phyloP scores from a whole-genome alignment of 1,140 invertebrate species.

The Drosophila leontia region DNA sequence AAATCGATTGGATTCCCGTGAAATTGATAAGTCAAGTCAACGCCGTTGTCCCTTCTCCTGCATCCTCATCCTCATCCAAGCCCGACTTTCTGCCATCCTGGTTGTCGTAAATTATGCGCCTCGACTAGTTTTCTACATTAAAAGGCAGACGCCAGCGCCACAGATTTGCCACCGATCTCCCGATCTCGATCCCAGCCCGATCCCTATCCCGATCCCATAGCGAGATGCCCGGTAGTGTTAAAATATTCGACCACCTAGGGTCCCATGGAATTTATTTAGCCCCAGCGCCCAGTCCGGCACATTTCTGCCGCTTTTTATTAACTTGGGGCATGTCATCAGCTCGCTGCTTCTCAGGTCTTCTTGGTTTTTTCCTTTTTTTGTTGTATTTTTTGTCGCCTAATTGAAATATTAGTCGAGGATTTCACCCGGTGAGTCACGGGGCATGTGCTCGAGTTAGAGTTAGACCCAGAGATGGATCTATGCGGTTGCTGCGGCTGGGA shows the following conservation, averaged over 20 bases:
- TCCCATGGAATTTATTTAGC: slow-evolving; percentile 80
- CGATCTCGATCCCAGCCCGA: slow-evolving; percentile 12
- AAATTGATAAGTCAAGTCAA: slow-evolving; percentile 84
- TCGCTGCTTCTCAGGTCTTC: background rate
- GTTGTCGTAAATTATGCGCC: slow-evolving; percentile 79
- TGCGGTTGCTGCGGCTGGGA: slow-evolving; percentile 15
- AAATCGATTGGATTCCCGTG: slow-evolving; percentile 84
- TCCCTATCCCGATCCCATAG: slow-evolving; percentile 15
- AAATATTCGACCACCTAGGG: slow-evolving; percentile 84
- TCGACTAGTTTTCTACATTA: slow-evolving; percentile 84
- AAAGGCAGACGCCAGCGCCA: slow-evolving; percentile 79
- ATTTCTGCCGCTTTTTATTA: slow-evolving; percentile 83
- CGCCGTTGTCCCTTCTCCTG: slow-evolving; percentile 40
- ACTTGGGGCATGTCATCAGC: slow-evolving; percentile 72
- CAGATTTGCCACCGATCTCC: slow-evolving; percentile 68
- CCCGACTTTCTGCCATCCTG: slow-evolving; percentile 27
- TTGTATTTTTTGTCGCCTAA: slow-evolving; percentile 53
- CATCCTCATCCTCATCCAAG: background rate
- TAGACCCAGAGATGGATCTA: slow-evolving; percentile 33
- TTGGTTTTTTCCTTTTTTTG: slow-evolving; percentile 12
- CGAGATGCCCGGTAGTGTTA: slow-evolving; percentile 74
- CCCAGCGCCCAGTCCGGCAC: slow-evolving; percentile 48
- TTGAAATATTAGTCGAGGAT: slow-evolving; percentile 78
- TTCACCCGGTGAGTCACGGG: slow-evolving; percentile 54
- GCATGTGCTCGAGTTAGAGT: slow-evolving; percentile 49